A percentile compares a stretch with the other conserved stretches of the same genome.
These are phyloP conservation scores for Drosophila littoralis DNA, from an alignment of 1,140 invertebrate species.

Conservation along the genomic window DNA sequence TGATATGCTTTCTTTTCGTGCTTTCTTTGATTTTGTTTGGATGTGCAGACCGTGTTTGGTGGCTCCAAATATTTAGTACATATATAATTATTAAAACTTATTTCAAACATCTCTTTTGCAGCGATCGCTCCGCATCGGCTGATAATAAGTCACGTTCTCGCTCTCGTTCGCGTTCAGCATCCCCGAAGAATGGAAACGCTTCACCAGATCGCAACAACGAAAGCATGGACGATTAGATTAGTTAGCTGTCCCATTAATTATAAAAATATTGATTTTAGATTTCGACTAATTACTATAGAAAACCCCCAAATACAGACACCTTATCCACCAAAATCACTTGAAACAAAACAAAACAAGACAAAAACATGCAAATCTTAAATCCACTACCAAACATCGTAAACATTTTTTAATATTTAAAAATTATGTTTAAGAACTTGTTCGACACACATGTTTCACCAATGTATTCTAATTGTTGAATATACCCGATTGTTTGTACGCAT, in stretches of 20 bases:
- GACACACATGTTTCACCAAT: constrained; percentile 15
- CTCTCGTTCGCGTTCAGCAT: constrained; percentile 79
- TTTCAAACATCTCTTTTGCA: constrained; percentile 65
- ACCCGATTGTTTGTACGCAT: constrained; percentile 5
- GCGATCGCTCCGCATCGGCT: constrained; percentile 84
- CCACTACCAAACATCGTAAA: constrained; percentile 44
- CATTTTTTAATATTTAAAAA: constrained; percentile 70
- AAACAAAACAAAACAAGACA: constrained; percentile 28
- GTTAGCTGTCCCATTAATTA: constrained; percentile 76
- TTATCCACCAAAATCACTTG: constrained; percentile 41
- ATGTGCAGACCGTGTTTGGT: constrained; percentile 64
- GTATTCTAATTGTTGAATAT: constrained; percentile 13
- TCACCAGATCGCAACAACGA: constrained; percentile 82
- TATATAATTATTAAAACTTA: constrained; percentile 28
- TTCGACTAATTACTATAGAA: constrained; percentile 71
- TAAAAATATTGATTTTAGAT: constrained; percentile 75
- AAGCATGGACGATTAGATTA: constrained; percentile 83
- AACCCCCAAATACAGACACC: constrained; percentile 60
- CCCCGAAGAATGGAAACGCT: constrained; percentile 84
- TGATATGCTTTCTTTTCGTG: constrained; percentile 57
- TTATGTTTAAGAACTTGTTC: constrained; percentile 40
- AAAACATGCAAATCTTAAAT: constrained; percentile 33
- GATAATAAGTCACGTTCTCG: constrained; percentile 85
- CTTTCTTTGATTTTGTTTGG: constrained; percentile 76
- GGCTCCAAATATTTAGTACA: constrained; percentile 33